These are phyloP conservation scores for Rattus norvegicus DNA, from an alignment of 2,113 vertebrate species.

Conservation along the genomic window DNA sequence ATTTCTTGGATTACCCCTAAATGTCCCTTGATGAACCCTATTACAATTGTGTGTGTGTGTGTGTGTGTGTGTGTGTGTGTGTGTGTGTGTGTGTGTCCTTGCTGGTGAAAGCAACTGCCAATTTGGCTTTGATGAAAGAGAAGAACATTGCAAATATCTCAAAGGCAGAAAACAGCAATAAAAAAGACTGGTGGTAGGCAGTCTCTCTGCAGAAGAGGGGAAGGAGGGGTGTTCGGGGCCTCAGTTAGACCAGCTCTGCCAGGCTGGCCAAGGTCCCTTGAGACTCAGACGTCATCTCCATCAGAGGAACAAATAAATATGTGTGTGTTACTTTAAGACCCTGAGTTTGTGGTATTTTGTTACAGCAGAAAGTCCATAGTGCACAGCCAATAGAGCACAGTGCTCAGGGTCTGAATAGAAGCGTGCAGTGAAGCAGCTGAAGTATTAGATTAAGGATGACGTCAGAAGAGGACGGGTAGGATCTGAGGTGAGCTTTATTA, in stretches of 20 bases:
- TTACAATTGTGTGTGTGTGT: background rate
- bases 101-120: background rate
- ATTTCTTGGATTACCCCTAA: background rate
- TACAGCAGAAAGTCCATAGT: background rate
- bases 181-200: background rate
- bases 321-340: background rate
- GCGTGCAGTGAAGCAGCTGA: background rate
- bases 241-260: background rate
- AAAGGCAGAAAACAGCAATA: background rate
- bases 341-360: background rate
- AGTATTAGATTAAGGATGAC: background rate
- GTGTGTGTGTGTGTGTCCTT: background rate
- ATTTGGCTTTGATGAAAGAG: background rate
- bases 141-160: background rate
- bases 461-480: background rate
- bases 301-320: background rate
- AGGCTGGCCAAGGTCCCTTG: background rate
- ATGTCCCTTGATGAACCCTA: background rate
- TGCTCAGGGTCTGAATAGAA: background rate
- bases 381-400: background rate
- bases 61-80: too few relatives aligned
- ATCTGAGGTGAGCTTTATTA: background rate
- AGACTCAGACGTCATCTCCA: background rate
- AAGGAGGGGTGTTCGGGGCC: too few relatives aligned
- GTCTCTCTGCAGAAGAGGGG: background rate